phyloP scores from a whole-genome alignment of 2,888 invertebrate genomes.

The Urechis unicinctus region DNA sequence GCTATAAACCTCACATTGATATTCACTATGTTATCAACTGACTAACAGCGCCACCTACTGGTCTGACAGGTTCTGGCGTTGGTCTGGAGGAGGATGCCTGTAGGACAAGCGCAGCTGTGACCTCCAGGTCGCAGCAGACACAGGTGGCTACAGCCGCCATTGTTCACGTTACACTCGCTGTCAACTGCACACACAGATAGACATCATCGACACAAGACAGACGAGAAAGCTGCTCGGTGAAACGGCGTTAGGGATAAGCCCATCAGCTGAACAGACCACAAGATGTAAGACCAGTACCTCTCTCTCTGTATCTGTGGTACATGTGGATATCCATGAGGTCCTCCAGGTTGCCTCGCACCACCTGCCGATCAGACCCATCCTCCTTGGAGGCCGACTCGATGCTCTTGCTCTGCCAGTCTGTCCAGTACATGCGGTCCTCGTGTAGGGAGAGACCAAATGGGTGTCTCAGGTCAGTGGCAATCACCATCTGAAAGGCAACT shows the following conservation, averaged over 20 bases:
- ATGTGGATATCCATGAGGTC: constrained; percentile 84
- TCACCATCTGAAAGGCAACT: constrained; percentile 29
- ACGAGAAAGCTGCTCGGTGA: too few relatives aligned
- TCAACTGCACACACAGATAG: constrained; percentile 55
- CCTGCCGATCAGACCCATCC: constrained; percentile 37
- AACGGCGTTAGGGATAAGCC: too few relatives aligned
- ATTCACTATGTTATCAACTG: too few relatives aligned
- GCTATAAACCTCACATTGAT: too few relatives aligned
- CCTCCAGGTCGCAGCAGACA: constrained; percentile 61
- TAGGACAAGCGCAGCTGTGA: constrained; percentile 77
- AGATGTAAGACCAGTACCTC: constrained; percentile 32
- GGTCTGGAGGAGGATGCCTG: constrained; percentile 62
- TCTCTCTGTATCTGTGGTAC: constrained; percentile 43
- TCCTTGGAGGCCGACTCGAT: constrained; percentile 68
- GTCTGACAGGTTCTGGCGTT: constrained; percentile 41
- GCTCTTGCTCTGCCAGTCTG: constrained; percentile 82
- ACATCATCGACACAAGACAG: too few relatives aligned
- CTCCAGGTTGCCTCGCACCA: constrained; percentile 70
- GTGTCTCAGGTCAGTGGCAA: constrained; percentile 70
- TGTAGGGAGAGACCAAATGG: constrained; percentile 84
- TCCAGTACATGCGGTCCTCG: constrained; percentile 86
- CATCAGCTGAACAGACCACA: too few relatives aligned
- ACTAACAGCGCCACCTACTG: constrained; percentile 24
- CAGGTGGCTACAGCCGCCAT: constrained; percentile 81
- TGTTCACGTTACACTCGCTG: constrained; percentile 62